phyloP scores from a whole-genome alignment of 2,113 vertebrate species.

The Rhodinocichla rosea region DNA sequence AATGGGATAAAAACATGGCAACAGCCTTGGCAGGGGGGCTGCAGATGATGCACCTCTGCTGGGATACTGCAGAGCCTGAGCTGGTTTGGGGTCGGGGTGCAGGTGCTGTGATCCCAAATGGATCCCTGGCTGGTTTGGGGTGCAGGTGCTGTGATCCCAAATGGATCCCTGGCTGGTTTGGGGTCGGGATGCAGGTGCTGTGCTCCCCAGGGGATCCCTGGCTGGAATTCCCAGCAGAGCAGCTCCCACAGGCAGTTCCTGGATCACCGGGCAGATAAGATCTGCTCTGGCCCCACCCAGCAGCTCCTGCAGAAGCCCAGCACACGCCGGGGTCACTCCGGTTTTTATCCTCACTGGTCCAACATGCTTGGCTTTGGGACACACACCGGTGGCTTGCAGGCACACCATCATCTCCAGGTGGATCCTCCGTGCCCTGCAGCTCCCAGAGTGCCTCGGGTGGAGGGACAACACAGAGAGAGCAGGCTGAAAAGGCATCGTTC shows the following conservation, averaged over 20 bases:
- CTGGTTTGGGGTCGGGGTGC: not conserved
- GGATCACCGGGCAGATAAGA: not conserved
- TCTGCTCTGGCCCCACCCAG: not conserved
- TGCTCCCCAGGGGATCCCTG: not conserved
- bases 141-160: not conserved
- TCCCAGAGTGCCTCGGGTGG: not conserved
- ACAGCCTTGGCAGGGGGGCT: not conserved
- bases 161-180: not conserved
- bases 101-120: not conserved
- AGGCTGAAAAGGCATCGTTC: not conserved
- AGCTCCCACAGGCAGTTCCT: not conserved
- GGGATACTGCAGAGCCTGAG: not conserved
- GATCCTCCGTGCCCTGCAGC: rapidly evolving
- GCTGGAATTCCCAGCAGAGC: not conserved
- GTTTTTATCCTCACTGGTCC: conserved; percentile 20
- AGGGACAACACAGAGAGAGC: not conserved
- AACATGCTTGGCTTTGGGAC: not conserved
- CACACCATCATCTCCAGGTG: not conserved
- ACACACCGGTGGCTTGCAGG: not conserved
- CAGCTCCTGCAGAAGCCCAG: not conserved
- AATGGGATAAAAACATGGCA: not conserved
- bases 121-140: not conserved
- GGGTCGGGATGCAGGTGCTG: not conserved
- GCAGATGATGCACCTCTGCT: not conserved
- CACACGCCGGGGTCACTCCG: not conserved